Percentiles rank a stretch among this genome's conserved stretches.
Evolutionary conservation across 2,113 vertebrate species (phyloP).

Genomic region (Pampusana beccarii): DNA sequence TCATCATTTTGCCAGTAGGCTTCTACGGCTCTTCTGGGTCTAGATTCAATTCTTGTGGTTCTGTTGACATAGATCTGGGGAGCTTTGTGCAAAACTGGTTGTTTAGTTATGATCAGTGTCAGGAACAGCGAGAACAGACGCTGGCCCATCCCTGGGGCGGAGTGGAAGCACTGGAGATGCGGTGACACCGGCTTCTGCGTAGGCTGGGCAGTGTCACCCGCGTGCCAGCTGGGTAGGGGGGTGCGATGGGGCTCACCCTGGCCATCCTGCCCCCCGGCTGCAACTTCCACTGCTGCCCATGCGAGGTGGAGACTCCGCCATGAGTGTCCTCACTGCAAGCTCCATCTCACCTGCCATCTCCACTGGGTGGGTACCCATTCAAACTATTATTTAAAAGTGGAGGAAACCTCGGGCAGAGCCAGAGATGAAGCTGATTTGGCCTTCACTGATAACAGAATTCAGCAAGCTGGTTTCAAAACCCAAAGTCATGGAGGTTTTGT

Average conservation of each 20-base stretch:
- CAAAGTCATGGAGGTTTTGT: neutral
- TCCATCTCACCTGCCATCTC: neutral
- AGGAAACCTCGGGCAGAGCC: neutral
- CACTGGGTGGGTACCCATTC: neutral
- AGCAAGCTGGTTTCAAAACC: neutral
- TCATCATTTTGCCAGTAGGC: neutral
- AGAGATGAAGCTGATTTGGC: neutral
- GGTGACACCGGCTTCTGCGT: fast-evolving
- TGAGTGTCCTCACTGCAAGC: neutral
- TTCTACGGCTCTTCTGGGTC: neutral
- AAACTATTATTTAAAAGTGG: neutral
- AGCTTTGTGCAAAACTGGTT: neutral
- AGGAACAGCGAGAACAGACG: neutral
- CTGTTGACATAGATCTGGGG: neutral
- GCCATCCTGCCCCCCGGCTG: neutral
- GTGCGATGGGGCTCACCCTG: neutral
- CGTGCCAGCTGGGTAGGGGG: neutral
- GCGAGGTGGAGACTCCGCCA: neutral
- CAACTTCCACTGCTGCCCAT: neutral
- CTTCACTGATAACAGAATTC: neutral
- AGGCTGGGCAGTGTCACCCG: neutral
- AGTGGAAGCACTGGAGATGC: neutral
- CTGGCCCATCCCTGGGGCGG: neutral
- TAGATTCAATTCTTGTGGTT: neutral
- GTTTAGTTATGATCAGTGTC: neutral